Evolutionary conservation across 2,113 vertebrate genomes (phyloP).

Genomic region (Myotis lucifugus): DNA sequence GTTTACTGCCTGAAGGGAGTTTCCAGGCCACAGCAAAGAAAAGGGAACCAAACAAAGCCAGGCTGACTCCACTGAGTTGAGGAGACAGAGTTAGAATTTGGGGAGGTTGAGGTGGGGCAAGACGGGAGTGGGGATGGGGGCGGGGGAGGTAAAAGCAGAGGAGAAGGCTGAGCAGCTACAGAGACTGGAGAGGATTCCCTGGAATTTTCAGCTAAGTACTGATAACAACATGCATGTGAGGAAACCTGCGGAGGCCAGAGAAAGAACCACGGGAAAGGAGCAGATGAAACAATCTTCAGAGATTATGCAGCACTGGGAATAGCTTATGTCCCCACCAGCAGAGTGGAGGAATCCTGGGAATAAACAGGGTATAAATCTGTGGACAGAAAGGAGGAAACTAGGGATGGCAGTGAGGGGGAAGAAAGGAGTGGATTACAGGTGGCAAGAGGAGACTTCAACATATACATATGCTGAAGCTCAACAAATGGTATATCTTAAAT

Average conservation of each 20-base stretch:
- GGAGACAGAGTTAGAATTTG: neutral
- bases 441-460: neutral
- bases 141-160: neutral
- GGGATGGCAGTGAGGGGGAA: neutral
- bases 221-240: neutral
- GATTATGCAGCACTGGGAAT: too few species aligned
- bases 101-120: neutral
- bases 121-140: too few species aligned
- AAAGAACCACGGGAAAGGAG: neutral
- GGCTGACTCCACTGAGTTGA: neutral
- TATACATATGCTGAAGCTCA: neutral
- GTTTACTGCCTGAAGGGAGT: neutral
- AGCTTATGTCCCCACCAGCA: neutral
- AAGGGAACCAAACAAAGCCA: neutral
- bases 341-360: neutral
- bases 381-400: neutral
- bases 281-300: neutral
- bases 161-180: neutral
- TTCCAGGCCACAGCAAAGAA: conserved; percentile 6
- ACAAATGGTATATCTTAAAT: neutral
- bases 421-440: neutral
- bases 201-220: neutral
- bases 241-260: neutral
- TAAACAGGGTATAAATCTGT: neutral
- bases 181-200: neutral